A percentile compares a stretch with the other conserved stretches of the same genome.
These are phyloP conservation scores for Camelus dromedarius DNA, from an alignment of 2,113 vertebrate species.

Conservation along the genomic window DNA sequence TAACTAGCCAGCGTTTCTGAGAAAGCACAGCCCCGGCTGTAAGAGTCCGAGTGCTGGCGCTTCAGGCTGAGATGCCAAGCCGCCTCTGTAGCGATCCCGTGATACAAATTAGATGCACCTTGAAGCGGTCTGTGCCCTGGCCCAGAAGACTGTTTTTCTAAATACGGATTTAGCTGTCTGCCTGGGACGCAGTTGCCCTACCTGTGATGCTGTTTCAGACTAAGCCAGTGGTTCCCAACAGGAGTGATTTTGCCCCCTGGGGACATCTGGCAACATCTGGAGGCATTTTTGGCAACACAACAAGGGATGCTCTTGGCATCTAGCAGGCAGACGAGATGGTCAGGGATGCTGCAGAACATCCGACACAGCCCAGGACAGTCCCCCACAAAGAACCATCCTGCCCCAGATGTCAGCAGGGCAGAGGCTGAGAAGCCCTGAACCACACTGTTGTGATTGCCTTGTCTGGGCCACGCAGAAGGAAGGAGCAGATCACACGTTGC, in stretches of 20 bases:
- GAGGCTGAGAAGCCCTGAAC: not conserved
- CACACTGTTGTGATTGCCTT: not conserved
- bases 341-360: not conserved
- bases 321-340: not conserved
- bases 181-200: not conserved
- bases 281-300: not conserved
- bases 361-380: not conserved
- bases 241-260: not conserved
- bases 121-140: not conserved
- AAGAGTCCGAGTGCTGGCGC: accelerated
- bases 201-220: not conserved
- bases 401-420: not conserved
- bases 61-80: not conserved
- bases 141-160: not conserved
- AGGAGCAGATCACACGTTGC: not conserved
- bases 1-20: not conserved
- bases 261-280: not conserved
- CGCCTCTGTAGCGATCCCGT: not conserved
- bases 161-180: not conserved
- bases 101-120: not conserved
- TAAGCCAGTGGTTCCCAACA: not conserved
- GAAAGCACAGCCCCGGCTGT: accelerated
- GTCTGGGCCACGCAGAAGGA: accelerated
- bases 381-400: not conserved
- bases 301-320: not conserved